Evolutionary conservation across 2,797 vertebrate species (phyloP), one percentile per base, ranked within the genome.

Genomic region (Sarcoramphus papa): DNA sequence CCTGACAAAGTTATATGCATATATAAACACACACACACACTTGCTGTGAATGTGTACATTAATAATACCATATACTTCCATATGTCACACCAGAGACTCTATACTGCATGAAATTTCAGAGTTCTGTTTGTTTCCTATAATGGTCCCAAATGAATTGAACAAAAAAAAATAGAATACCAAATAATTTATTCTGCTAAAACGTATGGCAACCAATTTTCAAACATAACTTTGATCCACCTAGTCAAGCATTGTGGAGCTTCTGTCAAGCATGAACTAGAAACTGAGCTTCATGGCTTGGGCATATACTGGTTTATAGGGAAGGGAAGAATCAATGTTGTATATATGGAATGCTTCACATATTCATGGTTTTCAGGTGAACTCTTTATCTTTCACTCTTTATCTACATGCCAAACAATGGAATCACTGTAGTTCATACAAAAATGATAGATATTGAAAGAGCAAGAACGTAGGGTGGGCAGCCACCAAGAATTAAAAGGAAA

Each of bases 391-490:
- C 22, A 59, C 8, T 60, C 25, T 56, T 64, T 21, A 30, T 31
- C 33, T 33, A 37, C 14, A 31, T 57, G 24, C 6, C 9, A 60
- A 90, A 43, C 4, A 65, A 25, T 6, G 5, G 33, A 68, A 72
- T 51, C 24, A 17, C 9, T 57, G 16, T 33, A 62, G 15, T 70
- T 82, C 27, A 33, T 57, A 62, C 12, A 60, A 50, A 85, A 56
- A 62, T 19, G 2, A 6, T 4, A 47, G 7, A 35, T 17, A 60
- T 35, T n/a, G n/a, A 69, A 17, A 60, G 12, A 62, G 14, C 1
- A 74, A 92, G 22, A 82, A n/a, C 1, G 0, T 16, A 30, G 2
- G 2, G 5, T n/a, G 25, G 9, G 6, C 11, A 72, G 25, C 6
- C 17, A 63, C 3, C 9, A 45, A 30, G n/a, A 91, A 65, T 59